Conservation (phyloP, 2,797 vertebrate species). For the Phataginus tetradactyla region DNA sequence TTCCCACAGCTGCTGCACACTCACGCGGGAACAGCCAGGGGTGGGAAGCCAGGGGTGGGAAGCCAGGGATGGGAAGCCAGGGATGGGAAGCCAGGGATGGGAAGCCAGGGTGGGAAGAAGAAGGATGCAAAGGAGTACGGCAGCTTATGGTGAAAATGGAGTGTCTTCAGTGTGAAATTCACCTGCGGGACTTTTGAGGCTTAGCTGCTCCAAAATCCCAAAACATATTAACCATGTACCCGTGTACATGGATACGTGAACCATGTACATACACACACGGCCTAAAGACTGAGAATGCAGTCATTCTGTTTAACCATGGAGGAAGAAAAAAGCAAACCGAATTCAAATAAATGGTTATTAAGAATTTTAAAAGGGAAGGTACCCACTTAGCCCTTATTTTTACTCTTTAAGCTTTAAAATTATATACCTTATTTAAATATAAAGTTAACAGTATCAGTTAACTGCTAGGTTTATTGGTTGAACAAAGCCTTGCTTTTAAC, state of each 20-base stretch:
- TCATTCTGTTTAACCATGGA: background rate
- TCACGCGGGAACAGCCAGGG: too few species aligned
- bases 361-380: slow-evolving; percentile 43
- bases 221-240: background rate
- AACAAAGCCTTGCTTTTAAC: slow-evolving; percentile 52
- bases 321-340: background rate
- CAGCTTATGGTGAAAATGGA: background rate
- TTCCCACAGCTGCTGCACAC: background rate
- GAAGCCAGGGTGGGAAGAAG: too few species aligned
- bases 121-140: background rate
- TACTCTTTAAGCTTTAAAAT: slow-evolving; percentile 57
- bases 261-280: background rate
- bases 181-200: background rate
- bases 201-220: slow-evolving; percentile 10
- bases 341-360: slow-evolving; percentile 32
- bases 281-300: background rate
- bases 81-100: too few species aligned
- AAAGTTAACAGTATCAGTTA: slow-evolving; percentile 53
- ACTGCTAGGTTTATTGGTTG: background rate
- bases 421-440: slow-evolving; percentile 49
- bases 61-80: too few species aligned
- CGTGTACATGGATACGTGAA: background rate
- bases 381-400: slow-evolving; percentile 42
- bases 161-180: background rate
- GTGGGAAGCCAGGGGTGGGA: background rate